Evolutionary conservation across 2,113 vertebrate species (phyloP), one percentile per base, ranked within the genome.

Genomic region (Capreolus pygargus): DNA sequence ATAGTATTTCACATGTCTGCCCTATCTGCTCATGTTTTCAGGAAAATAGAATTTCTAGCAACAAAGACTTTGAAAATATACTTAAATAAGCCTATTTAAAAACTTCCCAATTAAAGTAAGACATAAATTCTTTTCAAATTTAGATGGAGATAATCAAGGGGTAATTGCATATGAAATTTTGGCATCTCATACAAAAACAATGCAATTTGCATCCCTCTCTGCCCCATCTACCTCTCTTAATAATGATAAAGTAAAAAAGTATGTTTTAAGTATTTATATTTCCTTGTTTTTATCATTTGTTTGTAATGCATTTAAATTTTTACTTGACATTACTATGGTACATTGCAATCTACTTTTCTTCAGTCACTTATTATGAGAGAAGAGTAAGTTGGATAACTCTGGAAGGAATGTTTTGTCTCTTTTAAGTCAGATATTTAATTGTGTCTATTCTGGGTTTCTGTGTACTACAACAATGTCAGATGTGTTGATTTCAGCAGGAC

Each of bases 1-100:
- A 93, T 98, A 96, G 45, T 98, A 67, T 98, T 98, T 96, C 86
- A 98, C 17, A 92, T 96, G 33, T 86, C 79, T 86, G 54, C 96
- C 1, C 36, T 67, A 87, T 16, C 64, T 90, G 43, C 16, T 94
- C 97, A 97, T 4, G 6, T 93, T 97, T 96, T 91, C 87, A 88
- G 25, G 57, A n/a, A 97, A 97, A 91, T 15, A 97, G 84, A 89
- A 95, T 55, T 82, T 93, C 19, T 88, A 5, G 15, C 50, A 89
- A 64, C 43, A 58, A 95, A 17, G 36, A 45, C 23, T 3, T 58
- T 96, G 52, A 95, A 88, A 88, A 90, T 67, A 70, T 39, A 67
- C 4, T 76, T 85, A 90, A 91, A 54, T 30, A 86, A 86, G 19
- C 11, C 76, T 45, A 81, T 70, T 39, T 70, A 21, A 28, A 94